Evolutionary conservation across 2,888 invertebrate species (phyloP).

Genomic region (Ischnura elegans): DNA sequence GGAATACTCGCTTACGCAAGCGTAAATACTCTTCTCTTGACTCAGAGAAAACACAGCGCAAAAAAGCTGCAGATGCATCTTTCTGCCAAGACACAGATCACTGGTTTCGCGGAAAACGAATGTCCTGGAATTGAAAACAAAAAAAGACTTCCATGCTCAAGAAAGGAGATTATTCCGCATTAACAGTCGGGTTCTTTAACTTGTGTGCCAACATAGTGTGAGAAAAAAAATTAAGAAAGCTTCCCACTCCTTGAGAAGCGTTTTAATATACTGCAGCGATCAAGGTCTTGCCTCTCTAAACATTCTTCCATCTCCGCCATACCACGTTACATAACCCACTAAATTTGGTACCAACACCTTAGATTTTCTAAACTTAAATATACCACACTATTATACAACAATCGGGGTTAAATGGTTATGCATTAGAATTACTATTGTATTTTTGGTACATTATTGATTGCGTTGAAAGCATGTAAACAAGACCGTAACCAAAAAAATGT

Average conservation of each 20-base stretch:
- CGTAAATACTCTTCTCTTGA: not conserved
- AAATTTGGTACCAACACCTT: too few species aligned
- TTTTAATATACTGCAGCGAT: not conserved
- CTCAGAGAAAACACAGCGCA: not conserved
- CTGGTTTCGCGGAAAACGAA: not conserved
- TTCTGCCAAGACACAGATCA: not conserved
- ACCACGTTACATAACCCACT: not conserved
- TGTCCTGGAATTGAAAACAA: not conserved
- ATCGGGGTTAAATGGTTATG: too few species aligned
- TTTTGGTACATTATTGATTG: too few species aligned
- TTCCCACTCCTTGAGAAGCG: not conserved
- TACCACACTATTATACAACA: too few species aligned
- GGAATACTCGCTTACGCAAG: not conserved
- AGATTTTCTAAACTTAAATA: too few species aligned
- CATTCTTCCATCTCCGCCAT: not conserved
- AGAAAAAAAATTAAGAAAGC: not conserved
- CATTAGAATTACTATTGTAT: too few species aligned
- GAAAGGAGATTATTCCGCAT: not conserved
- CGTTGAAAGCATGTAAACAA: too few species aligned
- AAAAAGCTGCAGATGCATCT: not conserved
- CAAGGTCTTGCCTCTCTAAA: not conserved
- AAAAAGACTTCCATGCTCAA: not conserved
- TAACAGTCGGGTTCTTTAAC: not conserved
- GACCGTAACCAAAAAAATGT: too few species aligned
- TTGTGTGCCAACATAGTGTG: not conserved